Evolutionary conservation across 2,113 vertebrate genomes (phyloP).

Genomic region (Solenodon paradoxus): DNA sequence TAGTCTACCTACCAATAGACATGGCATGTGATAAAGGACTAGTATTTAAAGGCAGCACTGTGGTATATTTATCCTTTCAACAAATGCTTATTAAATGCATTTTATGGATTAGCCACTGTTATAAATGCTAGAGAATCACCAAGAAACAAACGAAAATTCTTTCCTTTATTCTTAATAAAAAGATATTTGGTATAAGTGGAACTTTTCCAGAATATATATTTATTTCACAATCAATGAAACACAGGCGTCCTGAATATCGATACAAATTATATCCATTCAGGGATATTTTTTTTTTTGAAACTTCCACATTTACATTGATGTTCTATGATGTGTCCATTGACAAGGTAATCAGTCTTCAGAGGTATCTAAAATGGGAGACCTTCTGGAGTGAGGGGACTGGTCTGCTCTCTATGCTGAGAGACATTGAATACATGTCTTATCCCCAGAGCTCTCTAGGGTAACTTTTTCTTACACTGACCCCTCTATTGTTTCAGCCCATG

Average conservation of each 20-base stretch:
- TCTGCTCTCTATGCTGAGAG: neutral
- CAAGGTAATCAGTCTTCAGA: neutral
- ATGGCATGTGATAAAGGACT: neutral
- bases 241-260: neutral
- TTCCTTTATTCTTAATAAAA: neutral
- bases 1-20: neutral
- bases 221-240: neutral
- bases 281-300: neutral
- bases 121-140: neutral
- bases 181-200: neutral
- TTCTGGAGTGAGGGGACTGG: neutral
- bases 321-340: neutral
- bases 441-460: neutral
- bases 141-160: neutral
- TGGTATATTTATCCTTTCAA: neutral
- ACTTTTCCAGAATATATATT: neutral
- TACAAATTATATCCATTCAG: neutral
- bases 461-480: neutral
- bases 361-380: neutral
- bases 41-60: neutral
- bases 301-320: neutral
- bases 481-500: neutral
- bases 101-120: neutral
- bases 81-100: neutral
- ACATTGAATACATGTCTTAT: accelerated